Base-by-base conservation (phyloP, 2,113 vertebrate genomes). In the Oenanthe oenanthe region DNA sequence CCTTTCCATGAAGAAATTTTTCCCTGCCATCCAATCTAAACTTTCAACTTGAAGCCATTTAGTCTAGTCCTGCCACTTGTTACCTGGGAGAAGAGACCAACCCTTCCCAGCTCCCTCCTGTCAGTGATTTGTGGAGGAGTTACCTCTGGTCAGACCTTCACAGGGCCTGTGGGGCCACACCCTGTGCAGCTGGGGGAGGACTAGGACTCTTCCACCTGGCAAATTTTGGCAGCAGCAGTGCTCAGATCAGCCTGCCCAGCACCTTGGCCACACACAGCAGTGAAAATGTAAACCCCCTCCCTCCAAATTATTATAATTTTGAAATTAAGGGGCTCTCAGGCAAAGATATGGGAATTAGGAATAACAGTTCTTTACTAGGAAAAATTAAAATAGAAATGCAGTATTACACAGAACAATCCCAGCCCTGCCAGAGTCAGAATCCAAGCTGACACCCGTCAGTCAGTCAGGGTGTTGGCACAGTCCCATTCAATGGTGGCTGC, bases 101-200 rank as follows among this genome's bases (percentile, higher is more conserved):
- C 32, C 31, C 31, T 48, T 11, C 50, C 34, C 0, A 0, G 20
- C 34, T 71, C 25, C 31, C 9, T 72, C 42, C 42, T 21, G 7
- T 34, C 50, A 31, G 50, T 29, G 57, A 26, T 25, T 18, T 48
- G 17, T 34, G 12, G 50, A 56, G 48, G 50, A 26, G 11, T 8
- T 61, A 65, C 17, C 36, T 48, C 36, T 47, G 32, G 22, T 84
- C 7, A 8, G 63, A 54, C 21, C 43, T 22, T 48, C 42, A 38
- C 12, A 28, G 57, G 32, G 43, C 13, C 34, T 1, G 5, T 25
- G 47, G n/a, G 32, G 26, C 50, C 63, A 63, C 34, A 4, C 32
- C 2, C 0, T 36, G 13, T 34, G 43, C 60, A 71, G 20, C 28
- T 48, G 10, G 47, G 22, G 53, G 18, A 89, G 54, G 45, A 5